Evolutionary conservation across 2,797 vertebrate genomes (phyloP), one percentile per base, ranked within the genome.

Genomic region (Tachyglossus aculeatus): DNA sequence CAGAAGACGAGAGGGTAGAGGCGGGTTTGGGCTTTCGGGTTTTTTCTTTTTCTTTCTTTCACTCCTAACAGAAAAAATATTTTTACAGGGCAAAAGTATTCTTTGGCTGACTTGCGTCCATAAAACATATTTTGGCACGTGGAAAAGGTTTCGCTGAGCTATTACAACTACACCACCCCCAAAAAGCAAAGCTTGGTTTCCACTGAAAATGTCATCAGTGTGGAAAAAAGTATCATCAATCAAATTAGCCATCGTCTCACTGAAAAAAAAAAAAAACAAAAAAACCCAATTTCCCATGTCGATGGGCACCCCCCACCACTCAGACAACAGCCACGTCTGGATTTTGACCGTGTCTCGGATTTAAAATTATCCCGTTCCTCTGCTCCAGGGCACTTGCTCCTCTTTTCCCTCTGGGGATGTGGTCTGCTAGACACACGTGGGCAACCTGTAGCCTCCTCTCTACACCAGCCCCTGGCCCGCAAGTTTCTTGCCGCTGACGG

Each of bases 131-230:
- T 83, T 74, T 67, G 29, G 65, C 50, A 84, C 18, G 41, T 19
- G 21, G 64, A 72, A 71, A 72, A 44, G 33, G 78, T 70, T 82
- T 83, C 45, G 69, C 78, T 3, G 18, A 76, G 64, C 57, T 78
- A 52, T 50, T 84, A 60, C 41, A 80, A 19, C n/a, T n/a, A n/a
- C n/a, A n/a, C 18, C 47, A 67, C 16, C 40, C 41, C 34, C 5
- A 4, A 63, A 80, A 70, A n/a, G n/a, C n/a, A n/a, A 31, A 39
- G 24, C 16, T 38, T 59, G 33, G 22, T 83, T 84, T 67, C 55
- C 71, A 86, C 85, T 87, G 75, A 21, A 83, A 88, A 77, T 67
- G 61, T 62, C 53, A 59, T 18, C 57, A 60, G 14, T 45, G 22
- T 59, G 62, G 33, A 58, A 72, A 72, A 58, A 85, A 60, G 60